A percentile compares a stretch with the other conserved stretches of the same genome.
phyloP scores from a whole-genome alignment of 1,140 invertebrate species.

The Drosophila insularis region DNA sequence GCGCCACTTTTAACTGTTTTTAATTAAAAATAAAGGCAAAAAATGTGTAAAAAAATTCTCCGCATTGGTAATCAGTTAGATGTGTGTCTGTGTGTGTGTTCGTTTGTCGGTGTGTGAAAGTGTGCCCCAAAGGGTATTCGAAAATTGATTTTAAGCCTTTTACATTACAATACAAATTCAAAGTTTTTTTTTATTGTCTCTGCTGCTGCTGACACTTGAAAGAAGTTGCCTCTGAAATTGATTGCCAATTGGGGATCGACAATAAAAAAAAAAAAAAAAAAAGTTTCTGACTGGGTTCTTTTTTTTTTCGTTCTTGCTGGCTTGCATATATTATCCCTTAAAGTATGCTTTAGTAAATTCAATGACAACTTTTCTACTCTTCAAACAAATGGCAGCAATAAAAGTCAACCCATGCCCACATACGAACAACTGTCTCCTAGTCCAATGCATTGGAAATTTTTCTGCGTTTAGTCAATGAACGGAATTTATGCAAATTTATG shows the following conservation, averaged over 20 bases:
- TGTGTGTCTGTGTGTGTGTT: constrained; percentile 9
- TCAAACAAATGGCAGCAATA: constrained; percentile 38
- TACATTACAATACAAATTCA: constrained; percentile 6
- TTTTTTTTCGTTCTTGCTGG: neutral
- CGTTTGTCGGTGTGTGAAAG: constrained; percentile 6
- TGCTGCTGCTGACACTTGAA: constrained; percentile 64
- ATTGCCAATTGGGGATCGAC: constrained; percentile 66
- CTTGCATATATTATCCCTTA: constrained; percentile 73
- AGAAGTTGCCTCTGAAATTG: constrained; percentile 64
- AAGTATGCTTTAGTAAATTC: constrained; percentile 49
- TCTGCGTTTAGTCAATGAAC: constrained; percentile 67
- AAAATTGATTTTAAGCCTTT: constrained; percentile 64
- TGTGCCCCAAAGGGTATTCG: constrained; percentile 39
- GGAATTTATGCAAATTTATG: constrained; percentile 75
- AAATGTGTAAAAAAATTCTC: constrained; percentile 22
- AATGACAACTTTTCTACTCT: constrained; percentile 26
- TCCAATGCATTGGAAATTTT: constrained; percentile 57
- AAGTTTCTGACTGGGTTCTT: neutral
- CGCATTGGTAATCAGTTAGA: constrained; percentile 58
- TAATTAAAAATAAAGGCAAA: constrained; percentile 67
- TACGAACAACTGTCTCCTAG: constrained; percentile 13
- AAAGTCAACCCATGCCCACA: constrained; percentile 48
- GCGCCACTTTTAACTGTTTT: constrained; percentile 68
- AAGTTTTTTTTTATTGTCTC: constrained; percentile 51
- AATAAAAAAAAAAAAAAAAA: constrained; percentile 36